Base-by-base conservation (phyloP, 2,888 invertebrate genomes). In the Lasiommata megera region DNA sequence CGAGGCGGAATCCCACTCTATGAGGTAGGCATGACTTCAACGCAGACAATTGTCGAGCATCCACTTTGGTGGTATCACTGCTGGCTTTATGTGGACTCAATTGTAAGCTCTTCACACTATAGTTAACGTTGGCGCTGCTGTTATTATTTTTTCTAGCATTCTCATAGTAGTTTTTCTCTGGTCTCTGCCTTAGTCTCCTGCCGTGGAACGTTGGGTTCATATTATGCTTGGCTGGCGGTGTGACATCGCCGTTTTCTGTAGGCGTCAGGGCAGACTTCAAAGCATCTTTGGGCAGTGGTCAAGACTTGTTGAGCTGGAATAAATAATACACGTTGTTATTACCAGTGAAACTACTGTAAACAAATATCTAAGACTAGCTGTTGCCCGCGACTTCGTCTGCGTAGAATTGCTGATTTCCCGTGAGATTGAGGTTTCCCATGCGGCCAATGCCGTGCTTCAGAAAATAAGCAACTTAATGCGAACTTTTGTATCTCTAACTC, bases 1-100 rank as follows among this genome's bases (percentile, higher is more conserved):
- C 58, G 80, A 71, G 62, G 79, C 67, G 62, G 88, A 74, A 73
- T 97, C 97, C 97, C 97, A 98, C 86, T 97, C 96, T 69, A 98
- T 94, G 77, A 98, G 93, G 93, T 96, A 97, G 83, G 97, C 96
- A 70, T 58, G 95, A 95, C 82, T 96, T 96, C 50, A 97, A 89
- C 75, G 96, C 96, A 61, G 95, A 93, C 78, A 96, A 90, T 65
- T 94, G 93, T 68, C 94, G 92, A 60, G 94, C 93, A 12, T 93
- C 92, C 58, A 88, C 89, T 37, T 91, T 79, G 6, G 70, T 68
- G 6, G 71, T 73, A 12, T 36, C 77, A 50, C 72, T 82, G 61
- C 73, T 75, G 56, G 80, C 79, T 69, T 92, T 92, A 64, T 89
- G 91, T 56, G 92, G 92, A 50, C 90, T 88, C 61, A 92, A 79